These are phyloP conservation scores for Fukomys damarensis DNA, from an alignment of 2,113 vertebrate genomes.

Conservation along the genomic window DNA sequence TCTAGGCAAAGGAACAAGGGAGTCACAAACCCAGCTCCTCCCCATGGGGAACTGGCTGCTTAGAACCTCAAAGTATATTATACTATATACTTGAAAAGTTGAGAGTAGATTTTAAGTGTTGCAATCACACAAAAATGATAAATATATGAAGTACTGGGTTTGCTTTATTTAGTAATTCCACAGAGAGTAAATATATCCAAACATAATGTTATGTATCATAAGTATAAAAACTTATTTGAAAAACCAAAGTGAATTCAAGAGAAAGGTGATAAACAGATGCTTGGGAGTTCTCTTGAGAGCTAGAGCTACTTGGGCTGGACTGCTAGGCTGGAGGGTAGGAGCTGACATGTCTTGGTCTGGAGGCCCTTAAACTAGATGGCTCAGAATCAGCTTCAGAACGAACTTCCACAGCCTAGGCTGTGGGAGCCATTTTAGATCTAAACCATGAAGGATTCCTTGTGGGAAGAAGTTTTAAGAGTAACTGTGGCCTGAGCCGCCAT, in stretches of 20 bases:
- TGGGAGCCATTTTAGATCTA: background rate
- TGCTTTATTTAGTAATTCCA: background rate
- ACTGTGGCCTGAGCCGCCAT: too few species aligned
- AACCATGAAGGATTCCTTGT: background rate
- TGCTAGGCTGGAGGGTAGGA: background rate
- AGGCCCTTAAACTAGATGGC: background rate
- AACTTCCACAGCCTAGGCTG: too few species aligned
- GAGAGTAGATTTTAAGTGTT: background rate
- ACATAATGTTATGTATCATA: background rate
- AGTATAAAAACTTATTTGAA: background rate
- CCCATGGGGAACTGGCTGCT: background rate
- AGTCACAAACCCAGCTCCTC: background rate
- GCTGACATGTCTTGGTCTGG: background rate
- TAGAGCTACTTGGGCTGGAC: background rate
- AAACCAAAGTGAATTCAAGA: background rate
- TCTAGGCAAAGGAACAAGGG: background rate
- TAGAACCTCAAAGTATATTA: background rate
- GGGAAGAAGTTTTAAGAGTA: conserved; percentile 38
- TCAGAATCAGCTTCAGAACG: too few species aligned
- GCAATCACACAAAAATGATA: background rate
- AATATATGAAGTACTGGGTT: background rate
- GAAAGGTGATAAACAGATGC: background rate
- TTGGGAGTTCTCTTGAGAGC: background rate
- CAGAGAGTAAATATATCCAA: background rate
- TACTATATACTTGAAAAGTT: background rate